Percentiles rank a stretch among this genome's conserved stretches.
These are phyloP conservation scores for Drosophila bifasciata DNA, from an alignment of 1,140 invertebrate genomes.

Conservation along the genomic window DNA sequence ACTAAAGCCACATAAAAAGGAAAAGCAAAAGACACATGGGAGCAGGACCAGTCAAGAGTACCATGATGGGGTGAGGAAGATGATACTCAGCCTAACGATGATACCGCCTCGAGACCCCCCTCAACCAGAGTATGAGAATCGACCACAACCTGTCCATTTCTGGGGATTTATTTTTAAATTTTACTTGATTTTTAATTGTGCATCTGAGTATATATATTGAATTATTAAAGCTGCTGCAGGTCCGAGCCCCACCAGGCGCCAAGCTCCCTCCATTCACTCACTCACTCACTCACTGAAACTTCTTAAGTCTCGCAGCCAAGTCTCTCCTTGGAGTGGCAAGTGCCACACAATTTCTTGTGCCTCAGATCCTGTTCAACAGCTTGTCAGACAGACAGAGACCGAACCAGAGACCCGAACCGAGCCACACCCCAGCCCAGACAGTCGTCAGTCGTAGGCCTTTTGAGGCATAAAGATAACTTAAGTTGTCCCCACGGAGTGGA, in stretches of 20 bases:
- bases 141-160: conserved; percentile 55
- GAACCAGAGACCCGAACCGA: background rate
- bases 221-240: conserved; percentile 41
- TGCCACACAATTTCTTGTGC: too few relatives aligned
- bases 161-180: conserved; percentile 53
- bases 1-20: too few relatives aligned
- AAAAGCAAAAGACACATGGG: too few relatives aligned
- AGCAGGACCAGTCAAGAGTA: too few relatives aligned
- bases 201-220: conserved; percentile 58
- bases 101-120: too few relatives aligned
- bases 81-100: too few relatives aligned
- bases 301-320: too few relatives aligned
- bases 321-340: too few relatives aligned
- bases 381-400: conserved; percentile 24
- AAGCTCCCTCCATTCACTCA: too few relatives aligned
- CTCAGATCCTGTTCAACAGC: conserved; percentile 35
- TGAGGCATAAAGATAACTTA: conserved; percentile 68
- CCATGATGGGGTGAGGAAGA: too few relatives aligned
- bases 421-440: conserved; percentile 1
- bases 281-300: too few relatives aligned
- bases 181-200: conserved; percentile 62
- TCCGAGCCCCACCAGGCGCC: background rate
- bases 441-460: conserved; percentile 51
- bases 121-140: too few relatives aligned
- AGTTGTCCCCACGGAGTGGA: conserved; percentile 55